Conservation (phyloP, 2,797 vertebrate genomes). For the Notoglanidium macrostoma region DNA sequence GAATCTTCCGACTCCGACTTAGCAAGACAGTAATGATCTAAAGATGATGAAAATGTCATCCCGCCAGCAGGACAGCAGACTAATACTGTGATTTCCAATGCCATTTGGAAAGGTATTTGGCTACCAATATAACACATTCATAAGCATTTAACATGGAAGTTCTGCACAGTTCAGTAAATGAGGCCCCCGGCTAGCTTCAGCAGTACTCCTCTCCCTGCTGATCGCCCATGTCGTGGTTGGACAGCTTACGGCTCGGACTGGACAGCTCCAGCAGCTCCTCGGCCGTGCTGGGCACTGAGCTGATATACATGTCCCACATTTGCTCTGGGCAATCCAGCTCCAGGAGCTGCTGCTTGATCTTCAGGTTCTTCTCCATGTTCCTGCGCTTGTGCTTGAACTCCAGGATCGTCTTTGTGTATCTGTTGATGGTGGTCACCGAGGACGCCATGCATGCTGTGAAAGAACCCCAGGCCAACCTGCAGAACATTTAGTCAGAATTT, state of each 20-base stretch:
- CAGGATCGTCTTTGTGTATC: constrained; percentile 86
- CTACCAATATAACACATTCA: neutral
- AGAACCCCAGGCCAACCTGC: constrained; percentile 89
- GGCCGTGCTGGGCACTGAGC: constrained; percentile 78
- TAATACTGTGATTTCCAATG: neutral
- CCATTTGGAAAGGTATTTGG: neutral
- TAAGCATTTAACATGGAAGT: neutral
- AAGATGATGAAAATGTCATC: neutral
- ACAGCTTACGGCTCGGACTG: constrained; percentile 74
- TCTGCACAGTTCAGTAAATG: neutral
- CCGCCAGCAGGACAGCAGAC: constrained; percentile 21
- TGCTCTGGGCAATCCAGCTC: constrained; percentile 81
- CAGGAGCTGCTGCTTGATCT: constrained; percentile 81
- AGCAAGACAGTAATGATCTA: neutral
- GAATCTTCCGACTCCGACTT: neutral
- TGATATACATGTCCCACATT: constrained; percentile 87
- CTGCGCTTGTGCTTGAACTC: constrained; percentile 89
- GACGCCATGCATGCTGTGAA: constrained; percentile 92
- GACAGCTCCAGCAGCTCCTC: constrained; percentile 80
- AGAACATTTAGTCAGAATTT: neutral
- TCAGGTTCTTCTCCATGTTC: constrained; percentile 86
- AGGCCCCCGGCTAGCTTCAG: constrained; percentile 58
- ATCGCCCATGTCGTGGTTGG: constrained; percentile 69
- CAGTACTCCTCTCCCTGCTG: constrained; percentile 74
- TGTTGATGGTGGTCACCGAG: constrained; percentile 86